Percentiles rank a stretch among this genome's conserved stretches.
These are phyloP conservation scores for Epinephelus awoara DNA, from an alignment of 2,797 vertebrate species.

Conservation along the genomic window DNA sequence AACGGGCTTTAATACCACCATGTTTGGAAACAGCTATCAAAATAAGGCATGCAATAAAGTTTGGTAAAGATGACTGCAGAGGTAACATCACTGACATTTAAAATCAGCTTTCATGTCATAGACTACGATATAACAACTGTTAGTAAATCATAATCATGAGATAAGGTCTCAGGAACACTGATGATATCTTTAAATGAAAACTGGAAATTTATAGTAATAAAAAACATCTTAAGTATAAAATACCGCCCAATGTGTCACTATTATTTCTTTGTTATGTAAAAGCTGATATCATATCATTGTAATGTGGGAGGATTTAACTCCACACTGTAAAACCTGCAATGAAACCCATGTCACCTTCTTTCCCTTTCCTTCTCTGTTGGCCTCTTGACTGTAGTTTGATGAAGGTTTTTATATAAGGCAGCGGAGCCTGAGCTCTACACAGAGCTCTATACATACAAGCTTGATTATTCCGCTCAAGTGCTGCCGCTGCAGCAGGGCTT, in stretches of 20 bases:
- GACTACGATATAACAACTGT: too few species aligned
- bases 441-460: constrained; percentile 50
- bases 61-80: too few species aligned
- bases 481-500: constrained; percentile 74
- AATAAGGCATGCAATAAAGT: too few species aligned
- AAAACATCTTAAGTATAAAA: neutral
- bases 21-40: too few species aligned
- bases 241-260: neutral
- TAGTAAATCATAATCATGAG: too few species aligned
- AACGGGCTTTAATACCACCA: too few species aligned
- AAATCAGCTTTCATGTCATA: too few species aligned
- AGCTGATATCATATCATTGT: neutral
- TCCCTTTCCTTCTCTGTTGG: constrained; percentile 12
- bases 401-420: constrained; percentile 31
- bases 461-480: constrained; percentile 82
- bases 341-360: constrained; percentile 19
- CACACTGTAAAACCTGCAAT: constrained; percentile 6
- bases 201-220: too few species aligned
- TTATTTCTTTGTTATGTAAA: constrained; percentile 2
- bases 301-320: neutral
- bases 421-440: constrained; percentile 64
- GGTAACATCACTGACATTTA: too few species aligned
- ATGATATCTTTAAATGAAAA: too few species aligned
- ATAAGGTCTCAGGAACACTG: too few species aligned
- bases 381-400: constrained; percentile 34